phyloP scores from a whole-genome alignment of 2,113 vertebrate species.

The rabbit (Oryctolagus cuniculus) region mOryCun1.1 NC_091442.1:102501501-102502000 shows the following conservation, averaged over 20 bases:
- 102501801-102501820: slow-evolving; percentile 2
- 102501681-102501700: not conserved
- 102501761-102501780: slow-evolving; percentile 14
- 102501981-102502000: not conserved
- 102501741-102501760: not conserved
- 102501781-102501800: slow-evolving; percentile 32
- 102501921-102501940: slow-evolving; percentile 10
- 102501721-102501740: not conserved
- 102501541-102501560: no score
- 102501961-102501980: not conserved
- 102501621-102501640: no score
- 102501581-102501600: no score
- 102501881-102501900: slow-evolving; percentile 27
- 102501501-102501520: no score
- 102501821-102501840: not conserved
- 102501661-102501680: not conserved
- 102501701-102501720: not conserved
- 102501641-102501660: no score
- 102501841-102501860: slow-evolving; percentile 32
- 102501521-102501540: no score
- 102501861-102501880: not conserved
- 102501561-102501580: no score
- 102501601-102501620: no score
- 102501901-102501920: slow-evolving; percentile 43
- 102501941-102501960: not conserved